These are phyloP conservation scores for Onthophagus taurus DNA, from an alignment of 1,140 invertebrate species.

Conservation along the genomic window DNA sequence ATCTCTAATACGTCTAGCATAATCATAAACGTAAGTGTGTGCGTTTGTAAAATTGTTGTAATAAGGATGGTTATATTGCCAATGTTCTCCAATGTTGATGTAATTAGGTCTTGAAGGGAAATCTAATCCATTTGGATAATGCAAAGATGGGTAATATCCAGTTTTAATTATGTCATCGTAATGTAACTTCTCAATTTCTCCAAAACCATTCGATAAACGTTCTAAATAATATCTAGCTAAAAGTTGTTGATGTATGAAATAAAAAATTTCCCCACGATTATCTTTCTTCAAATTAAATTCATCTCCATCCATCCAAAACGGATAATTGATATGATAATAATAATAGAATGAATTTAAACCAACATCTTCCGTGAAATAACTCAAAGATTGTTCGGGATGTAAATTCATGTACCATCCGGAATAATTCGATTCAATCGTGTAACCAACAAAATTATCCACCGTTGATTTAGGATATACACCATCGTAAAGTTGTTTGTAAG, in stretches of 20 bases:
- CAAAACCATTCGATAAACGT: slow-evolving; percentile 51
- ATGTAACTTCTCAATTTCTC: slow-evolving; percentile 50
- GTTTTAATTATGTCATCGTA: slow-evolving; percentile 52
- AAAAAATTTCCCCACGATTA: slow-evolving; percentile 46
- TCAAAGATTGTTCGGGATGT: slow-evolving; percentile 44
- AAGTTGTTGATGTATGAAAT: slow-evolving; percentile 48
- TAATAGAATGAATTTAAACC: slow-evolving; percentile 61
- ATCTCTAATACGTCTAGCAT: slow-evolving; percentile 50
- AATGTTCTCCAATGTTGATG: slow-evolving; percentile 12
- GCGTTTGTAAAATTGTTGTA: slow-evolving; percentile 41
- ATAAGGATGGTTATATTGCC: background rate
- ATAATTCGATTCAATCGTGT: slow-evolving; percentile 42
- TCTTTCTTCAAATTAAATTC: slow-evolving; percentile 42
- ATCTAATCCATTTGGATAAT: slow-evolving; percentile 51
- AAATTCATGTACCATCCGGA: slow-evolving; percentile 38
- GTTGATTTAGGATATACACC: slow-evolving; percentile 16
- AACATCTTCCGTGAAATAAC: slow-evolving; percentile 66
- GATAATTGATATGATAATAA: slow-evolving; percentile 52
- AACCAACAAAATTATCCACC: slow-evolving; percentile 6
- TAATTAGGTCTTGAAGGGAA: slow-evolving; percentile 47
- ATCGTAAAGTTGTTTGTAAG: slow-evolving; percentile 42
- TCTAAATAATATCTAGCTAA: slow-evolving; percentile 57
- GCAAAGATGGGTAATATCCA: slow-evolving; percentile 52
- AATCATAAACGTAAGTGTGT: slow-evolving; percentile 36
- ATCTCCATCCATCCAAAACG: slow-evolving; percentile 48